phyloP scores from a whole-genome alignment of 1,140 invertebrate species.

The Drosophila carrolli region DNA sequence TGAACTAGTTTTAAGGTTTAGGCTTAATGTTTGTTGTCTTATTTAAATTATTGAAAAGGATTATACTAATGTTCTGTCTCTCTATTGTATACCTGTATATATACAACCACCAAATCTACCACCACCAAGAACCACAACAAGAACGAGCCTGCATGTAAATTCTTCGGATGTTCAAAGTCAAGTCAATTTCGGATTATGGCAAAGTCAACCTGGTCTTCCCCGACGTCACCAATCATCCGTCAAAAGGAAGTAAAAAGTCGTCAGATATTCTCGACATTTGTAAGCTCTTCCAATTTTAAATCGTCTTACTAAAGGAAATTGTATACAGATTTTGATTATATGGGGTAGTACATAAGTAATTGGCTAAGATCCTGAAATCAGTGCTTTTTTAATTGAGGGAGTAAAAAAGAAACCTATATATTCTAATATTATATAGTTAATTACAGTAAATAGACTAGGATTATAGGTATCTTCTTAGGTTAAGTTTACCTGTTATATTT shows the following conservation, averaged over 20 bases:
- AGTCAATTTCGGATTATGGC: slow-evolving; percentile 8
- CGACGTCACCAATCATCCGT: slow-evolving; percentile 3
- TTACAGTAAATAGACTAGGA: slow-evolving; percentile 34
- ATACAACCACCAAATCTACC: slow-evolving; percentile 53
- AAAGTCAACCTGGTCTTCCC: slow-evolving; percentile 4
- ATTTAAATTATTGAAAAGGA: slow-evolving; percentile 74
- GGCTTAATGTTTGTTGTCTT: slow-evolving; percentile 72
- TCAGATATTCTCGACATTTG: slow-evolving; percentile 41
- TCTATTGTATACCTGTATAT: slow-evolving; percentile 82
- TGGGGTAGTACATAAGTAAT: slow-evolving; percentile 41
- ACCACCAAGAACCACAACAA: slow-evolving; percentile 26
- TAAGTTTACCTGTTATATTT: slow-evolving; percentile 71
- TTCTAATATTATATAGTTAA: slow-evolving; percentile 22
- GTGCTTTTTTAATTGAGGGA: slow-evolving; percentile 19
- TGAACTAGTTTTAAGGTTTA: slow-evolving; percentile 66
- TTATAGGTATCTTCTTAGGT: slow-evolving; percentile 44
- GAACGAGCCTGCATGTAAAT: slow-evolving; percentile 21
- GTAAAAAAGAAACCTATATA: slow-evolving; percentile 19
- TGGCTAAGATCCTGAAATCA: slow-evolving; percentile 36
- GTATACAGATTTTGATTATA: slow-evolving; percentile 25
- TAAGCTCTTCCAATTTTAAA: slow-evolving; percentile 79
- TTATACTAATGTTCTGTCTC: slow-evolving; percentile 81
- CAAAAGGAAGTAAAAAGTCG: slow-evolving; percentile 9
- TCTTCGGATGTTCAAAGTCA: slow-evolving; percentile 4
- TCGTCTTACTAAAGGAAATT: slow-evolving; percentile 31